Evolutionary conservation across 2,797 vertebrate genomes (phyloP).

Genomic region (Crocidura indochinensis): DNA sequence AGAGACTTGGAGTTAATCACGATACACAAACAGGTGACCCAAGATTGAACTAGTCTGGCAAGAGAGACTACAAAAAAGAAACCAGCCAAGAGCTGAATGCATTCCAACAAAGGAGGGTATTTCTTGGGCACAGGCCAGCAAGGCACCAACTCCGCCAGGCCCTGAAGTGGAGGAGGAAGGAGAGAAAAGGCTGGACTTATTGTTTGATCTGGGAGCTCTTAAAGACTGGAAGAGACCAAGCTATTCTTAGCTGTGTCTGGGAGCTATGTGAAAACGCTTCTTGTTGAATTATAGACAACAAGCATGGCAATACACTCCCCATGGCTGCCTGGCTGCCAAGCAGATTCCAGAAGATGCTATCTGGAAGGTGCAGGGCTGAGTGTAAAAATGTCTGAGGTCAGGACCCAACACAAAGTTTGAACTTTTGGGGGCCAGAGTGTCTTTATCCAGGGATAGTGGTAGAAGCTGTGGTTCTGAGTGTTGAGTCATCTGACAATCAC

Average conservation of each 20-base stretch:
- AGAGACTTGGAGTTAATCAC: conserved; percentile 52
- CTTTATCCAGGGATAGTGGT: conserved; percentile 75
- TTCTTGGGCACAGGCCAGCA: conserved; percentile 64
- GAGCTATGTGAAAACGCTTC: conserved; percentile 85
- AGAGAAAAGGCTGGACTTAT: conserved; percentile 55
- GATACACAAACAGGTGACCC: conserved; percentile 77
- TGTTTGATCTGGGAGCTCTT: conserved; percentile 83
- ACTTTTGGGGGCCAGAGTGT: conserved; percentile 82
- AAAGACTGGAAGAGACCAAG: conserved; percentile 75
- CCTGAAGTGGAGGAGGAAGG: conserved; percentile 57
- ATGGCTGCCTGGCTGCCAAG: conserved; percentile 86
- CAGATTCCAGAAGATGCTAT: conserved; percentile 89
- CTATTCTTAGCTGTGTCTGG: conserved; percentile 89
- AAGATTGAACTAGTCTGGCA: conserved; percentile 82
- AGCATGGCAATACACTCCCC: conserved; percentile 89
- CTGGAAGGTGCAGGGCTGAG: conserved; percentile 90
- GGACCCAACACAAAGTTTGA: conserved; percentile 86
- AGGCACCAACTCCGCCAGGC: conserved; percentile 46
- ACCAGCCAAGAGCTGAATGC: conserved; percentile 62
- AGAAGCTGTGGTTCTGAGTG: conserved; percentile 71
- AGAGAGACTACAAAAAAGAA: conserved; percentile 66
- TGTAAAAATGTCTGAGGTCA: conserved; percentile 92
- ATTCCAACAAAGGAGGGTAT: conserved; percentile 66
- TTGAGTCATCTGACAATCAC: conserved; percentile 39
- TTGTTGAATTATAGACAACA: conserved; percentile 89